Conservation (phyloP, 2,888 invertebrate genomes). For the Lomographa bimaculata region DNA sequence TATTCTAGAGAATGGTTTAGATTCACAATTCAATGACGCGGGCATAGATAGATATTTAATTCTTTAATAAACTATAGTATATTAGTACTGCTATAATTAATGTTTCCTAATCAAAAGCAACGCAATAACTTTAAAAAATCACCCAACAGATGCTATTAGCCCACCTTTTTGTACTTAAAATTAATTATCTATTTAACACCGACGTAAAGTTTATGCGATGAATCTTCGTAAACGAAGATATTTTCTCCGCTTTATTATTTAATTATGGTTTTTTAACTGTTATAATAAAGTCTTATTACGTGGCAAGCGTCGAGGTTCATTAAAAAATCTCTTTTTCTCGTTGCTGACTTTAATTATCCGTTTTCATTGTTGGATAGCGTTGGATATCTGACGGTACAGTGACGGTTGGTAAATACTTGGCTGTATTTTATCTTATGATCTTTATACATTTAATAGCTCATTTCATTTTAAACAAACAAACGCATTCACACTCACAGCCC, state of each 20-base stretch:
- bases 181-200: constrained; percentile 19
- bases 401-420: constrained; percentile 56
- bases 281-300: constrained; percentile 75
- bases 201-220: constrained; percentile 20
- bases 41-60: too few relatives aligned
- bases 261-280: constrained; percentile 63
- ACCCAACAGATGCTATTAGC: too few relatives aligned
- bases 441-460: constrained; percentile 33
- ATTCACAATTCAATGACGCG: too few relatives aligned
- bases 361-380: constrained; percentile 71
- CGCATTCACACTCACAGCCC: too few relatives aligned
- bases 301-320: constrained; percentile 71
- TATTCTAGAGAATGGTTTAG: too few relatives aligned
- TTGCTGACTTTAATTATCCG: constrained; percentile 78
- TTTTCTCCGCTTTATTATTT: constrained; percentile 47
- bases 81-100: too few relatives aligned
- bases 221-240: constrained; percentile 25
- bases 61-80: too few relatives aligned
- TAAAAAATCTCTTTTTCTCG: constrained; percentile 77
- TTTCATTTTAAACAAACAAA: too few relatives aligned
- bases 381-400: constrained; percentile 56
- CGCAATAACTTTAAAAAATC: too few relatives aligned
- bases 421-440: constrained; percentile 45
- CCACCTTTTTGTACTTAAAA: constrained; percentile 16
- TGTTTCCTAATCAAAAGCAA: too few relatives aligned